These are phyloP conservation scores for Dasyurus viverrinus DNA, from an alignment of 2,113 vertebrate species.

Conservation along the genomic window DNA sequence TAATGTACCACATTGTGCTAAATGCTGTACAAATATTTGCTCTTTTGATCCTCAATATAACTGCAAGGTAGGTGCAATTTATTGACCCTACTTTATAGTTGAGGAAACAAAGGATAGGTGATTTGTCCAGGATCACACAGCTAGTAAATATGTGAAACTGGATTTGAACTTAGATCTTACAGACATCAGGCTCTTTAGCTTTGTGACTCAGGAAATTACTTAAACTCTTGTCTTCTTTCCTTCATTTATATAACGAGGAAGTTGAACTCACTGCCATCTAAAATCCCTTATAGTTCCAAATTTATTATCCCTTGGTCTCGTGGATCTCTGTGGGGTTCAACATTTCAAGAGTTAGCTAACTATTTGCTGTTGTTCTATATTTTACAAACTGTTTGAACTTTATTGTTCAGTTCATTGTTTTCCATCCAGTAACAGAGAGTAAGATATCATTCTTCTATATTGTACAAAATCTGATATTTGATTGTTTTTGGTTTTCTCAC, in stretches of 20 bases:
- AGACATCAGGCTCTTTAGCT: neutral
- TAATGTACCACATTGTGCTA: too few relatives aligned
- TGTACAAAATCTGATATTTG: conserved; percentile 61
- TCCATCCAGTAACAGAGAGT: conserved; percentile 48
- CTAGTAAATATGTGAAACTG: too few relatives aligned
- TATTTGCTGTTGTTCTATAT: neutral
- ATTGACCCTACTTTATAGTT: too few relatives aligned
- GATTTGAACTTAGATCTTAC: too few relatives aligned
- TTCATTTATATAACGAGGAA: neutral
- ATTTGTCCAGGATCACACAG: too few relatives aligned
- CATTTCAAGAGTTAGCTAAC: neutral
- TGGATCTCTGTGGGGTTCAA: neutral
- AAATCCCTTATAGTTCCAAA: neutral
- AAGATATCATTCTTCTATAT: conserved; percentile 41
- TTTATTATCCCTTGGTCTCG: neutral
- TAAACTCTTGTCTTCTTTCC: neutral
- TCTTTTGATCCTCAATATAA: too few relatives aligned
- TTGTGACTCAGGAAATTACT: neutral
- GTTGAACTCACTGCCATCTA: neutral
- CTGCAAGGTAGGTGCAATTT: too few relatives aligned
- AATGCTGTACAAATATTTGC: too few relatives aligned
- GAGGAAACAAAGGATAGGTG: too few relatives aligned
- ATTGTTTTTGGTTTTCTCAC: neutral
- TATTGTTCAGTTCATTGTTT: neutral
- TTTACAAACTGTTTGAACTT: neutral